Base-by-base conservation (phyloP, 2,113 vertebrate species). In the Stegostoma tigrinum region DNA sequence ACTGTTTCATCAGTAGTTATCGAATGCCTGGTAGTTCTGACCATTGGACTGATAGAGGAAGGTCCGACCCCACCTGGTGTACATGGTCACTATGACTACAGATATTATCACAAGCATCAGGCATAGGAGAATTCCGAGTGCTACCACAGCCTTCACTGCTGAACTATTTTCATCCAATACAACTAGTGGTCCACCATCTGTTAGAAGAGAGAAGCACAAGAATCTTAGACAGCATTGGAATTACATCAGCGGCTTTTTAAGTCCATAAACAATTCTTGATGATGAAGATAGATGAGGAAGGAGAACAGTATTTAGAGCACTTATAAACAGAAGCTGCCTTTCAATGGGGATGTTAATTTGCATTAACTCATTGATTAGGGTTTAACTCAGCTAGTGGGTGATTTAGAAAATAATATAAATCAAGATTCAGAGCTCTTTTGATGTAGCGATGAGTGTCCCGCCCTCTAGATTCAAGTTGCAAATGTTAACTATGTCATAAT, bases 31-130 rank as follows among this genome's bases (percentile, higher is more conserved):
- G 95, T 97, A 97, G 95, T 97, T 97, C 94, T 98, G 97, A 52
- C 97, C 96, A 38, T 97, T 97, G 67, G 98, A 96, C 95, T 97
- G 97, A 95, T 95, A 55, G 12, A 52, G 97, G 96, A 98, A 97
- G 96, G 96, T 97, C 97, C 98, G 97, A 3, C 98, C 97, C 95
- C 97, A 97, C 75, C 97, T 98, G 95, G 97, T 98, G n/a, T 98
- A 97, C 96, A 96, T 97, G 96, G 96, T 96, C 83, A 97, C 96
- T 3, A 96, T 78, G 2, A 94, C 72, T 12, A 90, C 68, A 42
- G 95, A 14, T 14, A 17, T 68, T 19, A 67, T 48, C 2, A 97
- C 5, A 10, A 96, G 70, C 2, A 96, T 67, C 14, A 96, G 96
- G 0, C 94, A 45, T 95, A 98, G 45, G 4, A 96, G 96, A 0